A percentile compares a stretch with the other conserved stretches of the same genome.
Evolutionary conservation across 2,888 invertebrate genomes (phyloP).

Genomic region (Dicyrtomina minuta): DNA sequence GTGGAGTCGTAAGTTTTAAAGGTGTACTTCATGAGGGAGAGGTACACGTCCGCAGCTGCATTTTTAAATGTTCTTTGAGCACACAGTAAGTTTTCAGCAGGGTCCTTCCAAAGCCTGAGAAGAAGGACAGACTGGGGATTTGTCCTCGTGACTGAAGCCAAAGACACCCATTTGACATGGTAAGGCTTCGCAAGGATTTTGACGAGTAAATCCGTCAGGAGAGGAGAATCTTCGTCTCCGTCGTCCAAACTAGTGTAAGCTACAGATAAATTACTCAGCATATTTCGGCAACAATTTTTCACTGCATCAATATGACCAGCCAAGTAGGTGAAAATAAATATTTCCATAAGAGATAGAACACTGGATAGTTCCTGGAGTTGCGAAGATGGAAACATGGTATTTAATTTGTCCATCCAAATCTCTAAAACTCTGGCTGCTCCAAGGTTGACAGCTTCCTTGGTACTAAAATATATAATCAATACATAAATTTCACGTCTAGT

Average conservation of each 20-base stretch:
- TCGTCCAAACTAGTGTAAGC: conserved; percentile 41
- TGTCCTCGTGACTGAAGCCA: conserved; percentile 40
- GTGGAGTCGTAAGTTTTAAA: conserved; percentile 56
- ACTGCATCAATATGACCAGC: conserved; percentile 52
- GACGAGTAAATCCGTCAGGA: conserved; percentile 31
- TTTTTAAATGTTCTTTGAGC: conserved; percentile 40
- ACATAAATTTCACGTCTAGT: neutral
- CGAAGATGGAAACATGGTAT: neutral
- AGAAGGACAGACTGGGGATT: conserved; percentile 35
- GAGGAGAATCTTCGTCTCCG: neutral
- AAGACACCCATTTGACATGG: conserved; percentile 48
- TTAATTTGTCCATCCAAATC: conserved; percentile 45
- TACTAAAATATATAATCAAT: conserved; percentile 31
- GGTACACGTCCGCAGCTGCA: conserved; percentile 62
- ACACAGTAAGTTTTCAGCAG: conserved; percentile 37
- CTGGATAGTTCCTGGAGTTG: neutral
- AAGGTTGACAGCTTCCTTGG: conserved; percentile 47
- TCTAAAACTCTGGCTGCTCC: conserved; percentile 47
- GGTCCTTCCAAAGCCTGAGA: conserved; percentile 26
- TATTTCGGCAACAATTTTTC: conserved; percentile 48
- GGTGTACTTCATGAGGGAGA: conserved; percentile 61
- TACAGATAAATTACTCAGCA: conserved; percentile 35
- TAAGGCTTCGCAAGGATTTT: conserved; percentile 40
- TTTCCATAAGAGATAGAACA: conserved; percentile 35
- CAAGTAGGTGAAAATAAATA: conserved; percentile 49